Evolutionary conservation across 2,888 invertebrate genomes (phyloP), one percentile per base, ranked within the genome.

Genomic region (Amiota mariae): DNA sequence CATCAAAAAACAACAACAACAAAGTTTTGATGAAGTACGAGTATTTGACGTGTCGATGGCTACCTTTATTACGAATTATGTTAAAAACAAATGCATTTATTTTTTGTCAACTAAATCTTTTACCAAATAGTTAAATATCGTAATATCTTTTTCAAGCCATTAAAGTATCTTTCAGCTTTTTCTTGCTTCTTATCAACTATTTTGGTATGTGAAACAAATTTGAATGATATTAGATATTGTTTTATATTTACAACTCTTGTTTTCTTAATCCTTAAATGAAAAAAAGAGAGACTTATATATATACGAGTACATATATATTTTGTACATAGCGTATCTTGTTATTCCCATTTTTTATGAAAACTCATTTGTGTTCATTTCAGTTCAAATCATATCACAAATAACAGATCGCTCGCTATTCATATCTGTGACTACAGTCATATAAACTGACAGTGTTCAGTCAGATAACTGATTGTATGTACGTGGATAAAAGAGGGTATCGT

Each of bases 321-420:
- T 59, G 59, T 20, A 20, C 2, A 6, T 36, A 36, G 36, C 36
- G 6, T 24, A 36, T 36, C 8, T 36, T 36, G 36, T 36, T 36
- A 6, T 36, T 36, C 0, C 36, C 36, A 36, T 36, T 36, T 36
- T 36, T 36, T 36, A 36, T 82, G 75, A 76, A 84, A 83, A 83
- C 86, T 82, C 86, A 84, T 84, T 84, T 86, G 86, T 86, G 83
- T 85, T 85, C 86, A 85, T 85, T 84, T 84, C 83, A 86, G 82
- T 82, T 84, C 81, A 84, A 86, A 84, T 84, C 85, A 84, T 79
- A 74, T 59, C 68, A 70, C 66, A 67, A 18, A 54, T 2, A 46
- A 36, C 54, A 18, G 36, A 54, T 56, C n/a, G 24, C 36, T 56
- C n/a, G 24, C 36, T 36, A 36, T 36, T 36, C 36, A 36, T 36